A percentile compares a stretch with the other conserved stretches of the same genome.
These are phyloP conservation scores for Subacronicta megacephala DNA, from an alignment of 2,888 invertebrate genomes.

Conservation along the genomic window DNA sequence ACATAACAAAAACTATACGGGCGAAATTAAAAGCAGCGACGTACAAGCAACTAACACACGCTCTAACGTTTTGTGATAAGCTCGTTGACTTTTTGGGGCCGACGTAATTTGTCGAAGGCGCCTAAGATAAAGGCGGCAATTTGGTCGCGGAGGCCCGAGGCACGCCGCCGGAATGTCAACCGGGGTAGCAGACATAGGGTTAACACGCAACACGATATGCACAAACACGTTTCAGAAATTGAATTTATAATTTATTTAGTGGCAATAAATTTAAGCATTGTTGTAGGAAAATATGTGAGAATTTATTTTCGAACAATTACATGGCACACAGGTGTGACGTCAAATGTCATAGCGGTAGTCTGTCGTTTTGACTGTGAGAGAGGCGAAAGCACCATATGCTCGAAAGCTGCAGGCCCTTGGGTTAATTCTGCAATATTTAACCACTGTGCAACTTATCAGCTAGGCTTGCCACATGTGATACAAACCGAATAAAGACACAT, in stretches of 20 bases:
- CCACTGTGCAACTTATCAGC: slow-evolving; percentile 27
- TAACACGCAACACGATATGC: slow-evolving; percentile 63
- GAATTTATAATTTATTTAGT: slow-evolving; percentile 43
- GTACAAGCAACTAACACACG: slow-evolving; percentile 84
- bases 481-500: slow-evolving; percentile 28
- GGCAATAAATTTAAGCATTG: slow-evolving; percentile 46
- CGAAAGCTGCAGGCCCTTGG: slow-evolving; percentile 18
- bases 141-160: slow-evolving; percentile 70
- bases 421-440: slow-evolving; percentile 47
- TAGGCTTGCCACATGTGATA: slow-evolving; percentile 36
- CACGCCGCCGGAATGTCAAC: slow-evolving; percentile 80
- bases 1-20: slow-evolving; percentile 83
- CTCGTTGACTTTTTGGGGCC: slow-evolving; percentile 81
- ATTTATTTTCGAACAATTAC: slow-evolving; percentile 20
- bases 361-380: slow-evolving; percentile 41
- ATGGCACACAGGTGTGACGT: slow-evolving; percentile 20
- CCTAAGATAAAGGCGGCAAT: slow-evolving; percentile 85
- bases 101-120: slow-evolving; percentile 89
- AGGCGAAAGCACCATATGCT: slow-evolving; percentile 50
- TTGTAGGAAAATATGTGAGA: slow-evolving; percentile 28
- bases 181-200: slow-evolving; percentile 61
- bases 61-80: slow-evolving; percentile 85
- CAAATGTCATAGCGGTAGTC: slow-evolving; percentile 46
- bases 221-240: slow-evolving; percentile 49
- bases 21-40: slow-evolving; percentile 87